Percentiles rank a stretch among this genome's conserved stretches.
Evolutionary conservation across 2,888 invertebrate species (phyloP).

Genomic region (Heliconius hortense): DNA sequence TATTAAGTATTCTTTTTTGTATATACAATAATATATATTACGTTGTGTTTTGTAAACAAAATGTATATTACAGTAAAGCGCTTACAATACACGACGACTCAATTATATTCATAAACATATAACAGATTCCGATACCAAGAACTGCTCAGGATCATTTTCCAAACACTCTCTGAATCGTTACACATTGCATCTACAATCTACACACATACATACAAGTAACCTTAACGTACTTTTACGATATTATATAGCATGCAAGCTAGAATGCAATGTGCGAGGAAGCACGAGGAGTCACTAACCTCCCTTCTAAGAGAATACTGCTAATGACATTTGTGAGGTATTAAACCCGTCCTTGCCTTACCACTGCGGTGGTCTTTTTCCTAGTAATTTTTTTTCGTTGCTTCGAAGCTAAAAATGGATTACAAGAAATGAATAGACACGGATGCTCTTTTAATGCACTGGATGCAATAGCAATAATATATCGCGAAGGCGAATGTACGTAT

Average conservation of each 20-base stretch:
- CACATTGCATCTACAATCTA: slow-evolving; percentile 3
- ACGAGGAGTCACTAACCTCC: slow-evolving; percentile 49
- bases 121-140: too few species aligned
- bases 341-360: slow-evolving; percentile 44
- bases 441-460: not conserved
- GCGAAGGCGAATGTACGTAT: not conserved
- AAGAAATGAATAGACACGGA: slow-evolving; percentile 6
- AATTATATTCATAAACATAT: too few species aligned
- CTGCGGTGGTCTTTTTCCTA: slow-evolving; percentile 31
- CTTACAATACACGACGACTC: too few species aligned
- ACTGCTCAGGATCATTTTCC: not conserved
- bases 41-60: too few species aligned
- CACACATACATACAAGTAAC: slow-evolving; percentile 18
- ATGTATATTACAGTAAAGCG: too few species aligned
- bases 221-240: slow-evolving; percentile 23
- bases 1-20: too few species aligned
- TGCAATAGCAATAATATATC: not conserved
- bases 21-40: too few species aligned
- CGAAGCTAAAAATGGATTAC: slow-evolving; percentile 12
- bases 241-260: slow-evolving; percentile 38
- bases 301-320: slow-evolving; percentile 51
- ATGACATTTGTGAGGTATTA: slow-evolving; percentile 61
- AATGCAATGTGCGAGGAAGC: slow-evolving; percentile 43
- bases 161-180: slow-evolving; percentile 20
- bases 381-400: slow-evolving; percentile 17